Conservation (phyloP, 2,888 invertebrate species). For the Polymixis flavicincta region DNA sequence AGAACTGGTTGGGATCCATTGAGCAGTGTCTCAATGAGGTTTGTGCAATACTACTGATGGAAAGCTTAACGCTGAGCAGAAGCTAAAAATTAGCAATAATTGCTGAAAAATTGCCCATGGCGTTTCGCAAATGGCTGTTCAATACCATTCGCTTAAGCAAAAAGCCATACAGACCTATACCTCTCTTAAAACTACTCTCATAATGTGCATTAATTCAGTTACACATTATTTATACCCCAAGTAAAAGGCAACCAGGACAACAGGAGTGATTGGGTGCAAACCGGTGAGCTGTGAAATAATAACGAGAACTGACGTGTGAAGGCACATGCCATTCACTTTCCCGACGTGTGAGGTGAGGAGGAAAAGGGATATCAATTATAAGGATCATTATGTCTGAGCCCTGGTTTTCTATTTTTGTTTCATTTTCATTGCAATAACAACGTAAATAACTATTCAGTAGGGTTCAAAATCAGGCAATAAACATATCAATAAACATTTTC, state of each 20-base stretch:
- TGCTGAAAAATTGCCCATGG: too few relatives aligned
- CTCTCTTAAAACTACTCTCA: too few relatives aligned
- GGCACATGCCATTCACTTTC: conserved; percentile 23
- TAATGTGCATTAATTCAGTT: too few relatives aligned
- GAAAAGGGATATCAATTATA: conserved; percentile 41
- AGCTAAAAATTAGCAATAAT: too few relatives aligned
- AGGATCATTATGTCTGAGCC: not conserved
- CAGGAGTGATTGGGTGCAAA: not conserved
- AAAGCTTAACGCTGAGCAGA: too few relatives aligned
- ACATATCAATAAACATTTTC: not conserved
- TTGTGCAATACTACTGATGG: too few relatives aligned
- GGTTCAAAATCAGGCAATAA: not conserved
- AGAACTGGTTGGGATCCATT: too few relatives aligned
- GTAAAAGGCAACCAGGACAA: conserved; percentile 2
- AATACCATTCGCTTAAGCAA: too few relatives aligned
- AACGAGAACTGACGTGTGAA: conserved; percentile 43
- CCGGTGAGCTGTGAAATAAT: conserved; percentile 41
- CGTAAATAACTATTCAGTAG: not conserved
- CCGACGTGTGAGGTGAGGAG: conserved; percentile 16
- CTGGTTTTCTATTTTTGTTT: not conserved
- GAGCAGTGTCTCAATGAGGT: too few relatives aligned
- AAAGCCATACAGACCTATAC: too few relatives aligned
- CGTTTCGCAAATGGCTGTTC: too few relatives aligned
- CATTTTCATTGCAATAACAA: not conserved
- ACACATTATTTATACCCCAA: not conserved